phyloP scores from a whole-genome alignment of 2,888 invertebrate genomes.

The Sarcophaga rosellei region DNA sequence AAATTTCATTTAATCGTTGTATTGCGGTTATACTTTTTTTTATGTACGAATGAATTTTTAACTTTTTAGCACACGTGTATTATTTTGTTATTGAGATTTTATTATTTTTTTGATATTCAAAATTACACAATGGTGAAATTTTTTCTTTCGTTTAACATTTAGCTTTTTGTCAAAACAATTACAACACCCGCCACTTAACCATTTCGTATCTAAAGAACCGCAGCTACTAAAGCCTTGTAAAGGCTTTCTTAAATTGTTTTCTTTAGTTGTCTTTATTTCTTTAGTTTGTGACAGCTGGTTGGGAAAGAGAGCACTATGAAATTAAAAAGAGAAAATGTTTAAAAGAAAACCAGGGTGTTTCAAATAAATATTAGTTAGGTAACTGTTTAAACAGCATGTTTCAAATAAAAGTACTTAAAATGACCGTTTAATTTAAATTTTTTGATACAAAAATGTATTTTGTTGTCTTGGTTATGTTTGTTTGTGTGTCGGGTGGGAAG shows the following conservation, averaged over 20 bases:
- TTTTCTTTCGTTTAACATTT: conserved; percentile 13
- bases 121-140: conserved; percentile 58
- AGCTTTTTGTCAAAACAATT: conserved; percentile 20
- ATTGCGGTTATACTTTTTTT: conserved; percentile 7
- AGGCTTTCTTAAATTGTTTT: conserved; percentile 47
- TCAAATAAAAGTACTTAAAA: conserved; percentile 4
- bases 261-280: conserved; percentile 41
- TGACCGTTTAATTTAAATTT: conserved; percentile 23
- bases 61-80: conserved; percentile 40
- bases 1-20: conserved; percentile 7
- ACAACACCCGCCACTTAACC: conserved; percentile 51
- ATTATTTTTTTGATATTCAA: conserved; percentile 22
- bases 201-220: conserved; percentile 59
- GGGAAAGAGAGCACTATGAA: conserved; percentile 20
- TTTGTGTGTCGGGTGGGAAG: too few species aligned
- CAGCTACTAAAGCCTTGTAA: conserved; percentile 65
- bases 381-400: not conserved
- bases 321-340: conserved; percentile 26
- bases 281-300: conserved; percentile 25
- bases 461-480: not conserved
- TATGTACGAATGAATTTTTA: conserved; percentile 26
- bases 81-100: conserved; percentile 26
- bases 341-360: conserved; percentile 36
- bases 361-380: not conserved
- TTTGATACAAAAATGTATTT: not conserved